A percentile compares a stretch with the other conserved stretches of the same genome.
Evolutionary conservation across 2,888 invertebrate genomes (phyloP).

Genomic region (Drosophila stalkeri): DNA sequence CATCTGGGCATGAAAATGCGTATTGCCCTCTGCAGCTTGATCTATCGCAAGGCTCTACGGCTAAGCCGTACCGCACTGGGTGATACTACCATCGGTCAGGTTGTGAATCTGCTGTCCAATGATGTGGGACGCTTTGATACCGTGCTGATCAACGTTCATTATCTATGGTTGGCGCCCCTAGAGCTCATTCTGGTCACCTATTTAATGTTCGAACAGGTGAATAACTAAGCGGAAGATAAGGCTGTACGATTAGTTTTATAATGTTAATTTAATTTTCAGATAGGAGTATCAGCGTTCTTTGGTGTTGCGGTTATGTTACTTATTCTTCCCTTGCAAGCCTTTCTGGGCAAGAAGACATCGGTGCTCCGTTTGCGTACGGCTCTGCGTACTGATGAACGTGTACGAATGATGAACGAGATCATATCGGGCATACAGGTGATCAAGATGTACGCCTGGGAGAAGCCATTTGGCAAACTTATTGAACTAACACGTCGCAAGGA

Average conservation of each 20-base stretch:
- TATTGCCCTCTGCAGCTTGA: constrained; percentile 89
- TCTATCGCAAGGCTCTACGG: constrained; percentile 89
- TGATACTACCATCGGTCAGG: constrained; percentile 90
- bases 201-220: constrained; percentile 89
- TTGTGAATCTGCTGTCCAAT: constrained; percentile 96
- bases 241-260: background rate
- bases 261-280: constrained; percentile 72
- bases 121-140: constrained; percentile 90
- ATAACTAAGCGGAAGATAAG: constrained; percentile 30
- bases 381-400: constrained; percentile 93
- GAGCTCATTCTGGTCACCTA: constrained; percentile 92
- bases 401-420: constrained; percentile 95
- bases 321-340: constrained; percentile 91
- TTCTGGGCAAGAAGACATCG: constrained; percentile 91
- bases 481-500: constrained; percentile 87
- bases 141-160: constrained; percentile 94
- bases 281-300: constrained; percentile 86
- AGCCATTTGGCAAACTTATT: constrained; percentile 92
- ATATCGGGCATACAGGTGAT: constrained; percentile 95
- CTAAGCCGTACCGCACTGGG: constrained; percentile 90
- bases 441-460: constrained; percentile 98
- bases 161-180: constrained; percentile 95
- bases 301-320: constrained; percentile 87
- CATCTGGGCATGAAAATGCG: constrained; percentile 89
- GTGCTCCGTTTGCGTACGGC: constrained; percentile 92